Percentiles rank a stretch among this genome's conserved stretches.
Evolutionary conservation across 2,113 vertebrate species (phyloP).

Genomic region (Brachyistius frenatus): DNA sequence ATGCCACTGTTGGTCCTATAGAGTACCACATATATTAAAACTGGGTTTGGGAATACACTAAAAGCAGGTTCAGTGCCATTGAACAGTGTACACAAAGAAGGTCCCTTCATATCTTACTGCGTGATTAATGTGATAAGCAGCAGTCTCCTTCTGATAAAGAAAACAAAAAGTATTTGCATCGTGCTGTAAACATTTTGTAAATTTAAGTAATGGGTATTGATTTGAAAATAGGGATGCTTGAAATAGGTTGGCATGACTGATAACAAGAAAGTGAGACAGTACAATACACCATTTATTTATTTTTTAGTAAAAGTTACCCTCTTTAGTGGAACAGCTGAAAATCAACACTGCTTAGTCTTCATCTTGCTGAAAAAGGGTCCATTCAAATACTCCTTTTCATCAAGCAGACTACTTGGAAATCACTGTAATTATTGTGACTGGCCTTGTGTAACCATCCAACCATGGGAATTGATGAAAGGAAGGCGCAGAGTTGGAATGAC

Average conservation of each 20-base stretch:
- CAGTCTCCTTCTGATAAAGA: constrained; percentile 34
- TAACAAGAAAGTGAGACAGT: constrained; percentile 38
- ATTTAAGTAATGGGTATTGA: neutral
- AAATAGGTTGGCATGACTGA: constrained; percentile 33
- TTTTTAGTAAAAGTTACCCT: constrained; percentile 31
- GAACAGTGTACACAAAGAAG: constrained; percentile 60
- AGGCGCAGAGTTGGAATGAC: constrained; percentile 15
- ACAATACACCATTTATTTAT: constrained; percentile 19
- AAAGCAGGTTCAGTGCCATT: constrained; percentile 65
- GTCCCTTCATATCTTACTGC: constrained; percentile 52
- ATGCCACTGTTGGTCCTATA: constrained; percentile 74
- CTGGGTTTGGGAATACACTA: constrained; percentile 55
- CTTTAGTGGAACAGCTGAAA: constrained; percentile 37
- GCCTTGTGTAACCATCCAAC: constrained; percentile 42
- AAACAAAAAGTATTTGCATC: constrained; percentile 37
- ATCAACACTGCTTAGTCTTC: constrained; percentile 34
- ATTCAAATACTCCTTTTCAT: constrained; percentile 32
- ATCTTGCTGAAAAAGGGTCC: constrained; percentile 32
- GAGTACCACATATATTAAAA: constrained; percentile 71
- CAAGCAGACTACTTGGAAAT: constrained; percentile 34
- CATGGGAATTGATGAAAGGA: constrained; percentile 27
- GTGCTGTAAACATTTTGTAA: constrained; percentile 55
- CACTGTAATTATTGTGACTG: constrained; percentile 38
- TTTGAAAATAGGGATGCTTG: constrained; percentile 21
- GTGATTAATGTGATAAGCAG: constrained; percentile 48